phyloP scores from a whole-genome alignment of 2,888 invertebrate genomes.

The Pyrrhia umbra region DNA sequence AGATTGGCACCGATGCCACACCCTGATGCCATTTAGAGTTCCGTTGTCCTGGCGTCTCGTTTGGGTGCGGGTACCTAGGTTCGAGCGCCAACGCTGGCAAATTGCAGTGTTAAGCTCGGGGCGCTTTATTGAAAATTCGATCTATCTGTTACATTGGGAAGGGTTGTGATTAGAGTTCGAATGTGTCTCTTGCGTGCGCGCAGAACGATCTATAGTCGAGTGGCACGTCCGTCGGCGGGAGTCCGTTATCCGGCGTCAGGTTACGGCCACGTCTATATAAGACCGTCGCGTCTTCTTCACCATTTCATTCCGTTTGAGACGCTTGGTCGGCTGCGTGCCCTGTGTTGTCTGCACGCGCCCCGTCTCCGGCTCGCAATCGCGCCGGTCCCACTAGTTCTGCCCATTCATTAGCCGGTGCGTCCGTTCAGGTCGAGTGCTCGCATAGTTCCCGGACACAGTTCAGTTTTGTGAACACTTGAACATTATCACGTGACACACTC shows the following conservation, averaged over 20 bases:
- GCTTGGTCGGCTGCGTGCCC: constrained; percentile 80
- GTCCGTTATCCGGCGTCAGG: constrained; percentile 90
- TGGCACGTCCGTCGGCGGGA: constrained; percentile 73
- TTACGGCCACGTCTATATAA: constrained; percentile 90
- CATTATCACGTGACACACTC: constrained; percentile 78
- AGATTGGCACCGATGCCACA: constrained; percentile 53
- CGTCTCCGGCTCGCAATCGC: constrained; percentile 72
- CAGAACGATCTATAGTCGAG: constrained; percentile 75
- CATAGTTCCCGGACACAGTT: constrained; percentile 80
- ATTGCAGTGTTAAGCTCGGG: constrained; percentile 86
- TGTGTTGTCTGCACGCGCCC: constrained; percentile 73
- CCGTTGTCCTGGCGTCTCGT: constrained; percentile 80
- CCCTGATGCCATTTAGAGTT: constrained; percentile 77
- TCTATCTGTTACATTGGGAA: constrained; percentile 84
- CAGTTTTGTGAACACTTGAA: constrained; percentile 84
- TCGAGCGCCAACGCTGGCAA: constrained; percentile 80
- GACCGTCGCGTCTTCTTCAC: constrained; percentile 89
- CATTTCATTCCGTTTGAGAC: constrained; percentile 90
- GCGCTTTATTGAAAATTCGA: constrained; percentile 89
- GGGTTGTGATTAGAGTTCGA: constrained; percentile 68
- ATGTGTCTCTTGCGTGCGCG: constrained; percentile 73
- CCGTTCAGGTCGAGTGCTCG: constrained; percentile 82
- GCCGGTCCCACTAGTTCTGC: constrained; percentile 72
- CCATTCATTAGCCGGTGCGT: constrained; percentile 68
- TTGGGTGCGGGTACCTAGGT: constrained; percentile 71